Percentiles rank a stretch among this genome's conserved stretches.
These are phyloP conservation scores for Neoscelio sp. DNA, from an alignment of 2,888 invertebrate genomes.

Conservation along the genomic window DNA sequence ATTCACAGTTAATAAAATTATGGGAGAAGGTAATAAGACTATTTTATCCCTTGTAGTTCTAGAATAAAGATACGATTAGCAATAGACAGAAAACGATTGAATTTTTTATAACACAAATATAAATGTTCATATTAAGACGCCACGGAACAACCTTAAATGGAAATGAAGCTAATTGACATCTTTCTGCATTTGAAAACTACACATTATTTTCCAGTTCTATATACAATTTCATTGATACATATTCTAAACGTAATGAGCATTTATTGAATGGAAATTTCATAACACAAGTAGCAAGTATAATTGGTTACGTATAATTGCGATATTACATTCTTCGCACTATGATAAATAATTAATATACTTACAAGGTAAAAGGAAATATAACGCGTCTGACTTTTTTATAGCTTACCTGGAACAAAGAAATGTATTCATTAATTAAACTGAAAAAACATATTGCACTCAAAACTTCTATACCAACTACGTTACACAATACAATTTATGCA, in stretches of 20 bases:
- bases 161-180: conserved; percentile 50
- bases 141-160: conserved; percentile 9
- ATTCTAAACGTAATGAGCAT: conserved; percentile 23
- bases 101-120: conserved; percentile 18
- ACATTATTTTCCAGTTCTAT: conserved; percentile 18
- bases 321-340: conserved; percentile 35
- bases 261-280: conserved; percentile 52
- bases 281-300: conserved; percentile 33
- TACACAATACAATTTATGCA: conserved; percentile 45
- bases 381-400: conserved; percentile 17
- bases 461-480: conserved; percentile 18
- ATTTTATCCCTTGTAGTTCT: conserved; percentile 2
- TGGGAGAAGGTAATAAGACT: neutral
- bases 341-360: conserved; percentile 47
- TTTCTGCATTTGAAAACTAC: conserved; percentile 26
- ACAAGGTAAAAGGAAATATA: conserved; percentile 12
- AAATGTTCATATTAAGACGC: neutral
- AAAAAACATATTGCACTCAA: conserved; percentile 28
- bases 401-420: conserved; percentile 53
- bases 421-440: conserved; percentile 46
- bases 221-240: conserved; percentile 31
- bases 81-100: conserved; percentile 10
- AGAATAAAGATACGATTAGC: conserved; percentile 15
- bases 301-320: conserved; percentile 42
- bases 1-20: conserved; percentile 10